Percentiles rank a stretch among this genome's conserved stretches.
phyloP scores from a whole-genome alignment of 2,113 vertebrate genomes.

The Hepsetus odoe region DNA sequence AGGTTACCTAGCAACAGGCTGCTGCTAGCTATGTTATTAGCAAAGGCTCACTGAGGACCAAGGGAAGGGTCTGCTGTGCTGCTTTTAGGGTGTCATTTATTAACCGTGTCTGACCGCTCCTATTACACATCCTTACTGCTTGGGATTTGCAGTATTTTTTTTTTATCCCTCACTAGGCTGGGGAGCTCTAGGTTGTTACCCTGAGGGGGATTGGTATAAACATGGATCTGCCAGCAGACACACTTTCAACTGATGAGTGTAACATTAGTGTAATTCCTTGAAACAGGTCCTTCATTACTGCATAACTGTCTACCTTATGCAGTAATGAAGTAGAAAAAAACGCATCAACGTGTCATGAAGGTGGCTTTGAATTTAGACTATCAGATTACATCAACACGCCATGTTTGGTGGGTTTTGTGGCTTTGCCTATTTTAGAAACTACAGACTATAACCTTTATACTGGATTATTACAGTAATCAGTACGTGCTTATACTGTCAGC shows the following conservation, averaged over 20 bases:
- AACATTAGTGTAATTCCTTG: neutral
- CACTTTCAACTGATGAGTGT: neutral
- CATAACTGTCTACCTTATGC: too few species aligned
- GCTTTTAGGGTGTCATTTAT: conserved; percentile 56
- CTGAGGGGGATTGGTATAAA: neutral
- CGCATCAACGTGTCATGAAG: too few species aligned
- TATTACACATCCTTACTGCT: conserved; percentile 54
- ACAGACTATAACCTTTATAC: too few species aligned
- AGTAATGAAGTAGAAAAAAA: too few species aligned
- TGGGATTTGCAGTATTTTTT: conserved; percentile 50
- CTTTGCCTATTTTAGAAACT: too few species aligned
- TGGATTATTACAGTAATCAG: too few species aligned
- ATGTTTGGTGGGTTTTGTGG: too few species aligned
- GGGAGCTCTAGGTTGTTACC: neutral
- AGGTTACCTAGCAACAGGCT: conserved; percentile 83
- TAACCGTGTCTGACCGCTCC: conserved; percentile 61
- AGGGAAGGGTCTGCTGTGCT: conserved; percentile 39
- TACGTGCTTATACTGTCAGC: too few species aligned
- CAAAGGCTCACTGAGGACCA: conserved; percentile 60
- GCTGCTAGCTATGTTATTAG: conserved; percentile 69
- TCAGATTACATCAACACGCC: too few species aligned
- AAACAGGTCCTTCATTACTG: too few species aligned
- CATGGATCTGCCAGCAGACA: neutral
- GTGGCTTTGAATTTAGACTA: too few species aligned
- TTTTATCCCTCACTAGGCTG: neutral